Evolutionary conservation across 1,140 invertebrate species (phyloP), one percentile per base, ranked within the genome.

Genomic region (Lordiphosa collinella): DNA sequence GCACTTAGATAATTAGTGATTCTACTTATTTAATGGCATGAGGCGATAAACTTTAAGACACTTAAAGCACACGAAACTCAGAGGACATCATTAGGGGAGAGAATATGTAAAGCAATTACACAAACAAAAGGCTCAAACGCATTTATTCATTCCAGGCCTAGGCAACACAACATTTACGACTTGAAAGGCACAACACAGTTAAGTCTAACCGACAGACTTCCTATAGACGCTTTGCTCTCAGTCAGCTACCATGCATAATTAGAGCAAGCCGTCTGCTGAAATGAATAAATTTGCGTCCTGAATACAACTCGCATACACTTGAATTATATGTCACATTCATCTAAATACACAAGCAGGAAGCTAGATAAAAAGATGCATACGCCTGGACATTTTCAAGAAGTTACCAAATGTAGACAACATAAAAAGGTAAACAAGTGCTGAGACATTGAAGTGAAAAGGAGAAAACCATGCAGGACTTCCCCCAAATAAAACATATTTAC

Each of bases 1-100:
- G 57, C 70, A 75, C 66, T 80, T 75, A 53, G 58, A 51, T 80
- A 80, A 80, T 80, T 82, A 69, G 41, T 59, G 43, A 71, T 60
- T 32, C 55, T 5, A 25, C 5, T 25, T 37, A 61, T 67, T 40
- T 12, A 55, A 52, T 44, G 49, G 47, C 56, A 29, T 54, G 40
- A 38, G 34, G 29, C 14, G 12, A 11, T 46, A 41, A 22, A 53
- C 14, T 41, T 61, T 18, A 35, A 62, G 34, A 29, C 55, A 25
- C 13, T 37, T 43, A 36, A 55, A 31, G 13, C 12, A 9, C 5
- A 29, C n/a, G 9, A 48, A 25, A 35, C 8, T 36, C 14, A 10
- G 31, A 43, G 22, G 7, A 29, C 11, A 44, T 44, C 25, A 44
- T 44, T 11, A 48, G 31, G 7, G 31, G 4, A 11, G n/a, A n/a